Evolutionary conservation across 2,888 invertebrate genomes (phyloP).

Genomic region (Cabera pusaria): DNA sequence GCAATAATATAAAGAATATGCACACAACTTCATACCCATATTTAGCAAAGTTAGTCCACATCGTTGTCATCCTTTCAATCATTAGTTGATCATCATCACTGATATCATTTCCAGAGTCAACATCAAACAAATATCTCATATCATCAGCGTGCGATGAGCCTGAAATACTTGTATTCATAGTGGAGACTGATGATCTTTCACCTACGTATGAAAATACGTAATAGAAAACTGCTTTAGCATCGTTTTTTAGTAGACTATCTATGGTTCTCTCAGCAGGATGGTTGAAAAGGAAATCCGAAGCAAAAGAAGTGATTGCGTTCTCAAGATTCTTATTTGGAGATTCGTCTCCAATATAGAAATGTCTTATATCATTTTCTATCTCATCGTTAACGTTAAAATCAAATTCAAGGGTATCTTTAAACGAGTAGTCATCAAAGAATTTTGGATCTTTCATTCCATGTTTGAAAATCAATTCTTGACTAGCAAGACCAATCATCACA

Average conservation of each 20-base stretch:
- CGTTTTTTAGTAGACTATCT: conserved; percentile 31
- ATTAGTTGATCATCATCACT: conserved; percentile 33
- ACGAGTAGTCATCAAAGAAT: conserved; percentile 12
- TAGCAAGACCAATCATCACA: conserved; percentile 11
- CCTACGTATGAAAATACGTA: conserved; percentile 49
- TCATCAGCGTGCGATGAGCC: conserved; percentile 12
- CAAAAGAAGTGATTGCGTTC: conserved; percentile 32
- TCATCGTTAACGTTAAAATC: conserved; percentile 6
- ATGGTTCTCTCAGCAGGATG: conserved; percentile 40
- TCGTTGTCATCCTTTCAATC: conserved; percentile 37
- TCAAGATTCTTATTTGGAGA: background rate
- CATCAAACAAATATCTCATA: too few species aligned
- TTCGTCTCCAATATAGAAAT: conserved; percentile 12
- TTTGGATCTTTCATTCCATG: conserved; percentile 19
- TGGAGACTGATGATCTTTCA: background rate
- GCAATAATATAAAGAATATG: too few species aligned
- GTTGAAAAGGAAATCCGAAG: conserved; percentile 37
- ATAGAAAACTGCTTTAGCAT: conserved; percentile 34
- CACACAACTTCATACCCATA: conserved; percentile 41
- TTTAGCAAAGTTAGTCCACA: conserved; percentile 52
- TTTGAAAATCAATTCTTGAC: conserved; percentile 20
- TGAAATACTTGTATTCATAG: too few species aligned
- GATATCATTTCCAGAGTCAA: too few species aligned
- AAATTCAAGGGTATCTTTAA: conserved; percentile 5
- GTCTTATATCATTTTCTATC: background rate